These are phyloP conservation scores for Cistogaster globosa DNA, from an alignment of 2,888 invertebrate species.

Conservation along the genomic window DNA sequence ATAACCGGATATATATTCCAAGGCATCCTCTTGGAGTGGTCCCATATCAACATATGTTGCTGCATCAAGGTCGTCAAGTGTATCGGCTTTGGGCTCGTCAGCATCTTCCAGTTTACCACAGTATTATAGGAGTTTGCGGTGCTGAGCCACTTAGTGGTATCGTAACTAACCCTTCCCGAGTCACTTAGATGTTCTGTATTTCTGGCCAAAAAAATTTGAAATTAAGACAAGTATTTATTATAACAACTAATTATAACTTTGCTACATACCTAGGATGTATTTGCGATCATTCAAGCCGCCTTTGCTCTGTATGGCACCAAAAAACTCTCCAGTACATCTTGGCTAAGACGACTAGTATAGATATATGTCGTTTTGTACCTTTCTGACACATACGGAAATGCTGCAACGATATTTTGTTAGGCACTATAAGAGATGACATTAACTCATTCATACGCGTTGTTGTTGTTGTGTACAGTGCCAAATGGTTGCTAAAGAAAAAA, in stretches of 20 bases:
- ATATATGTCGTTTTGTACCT: too few relatives aligned
- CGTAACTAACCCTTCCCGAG: neutral
- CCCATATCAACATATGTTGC: neutral
- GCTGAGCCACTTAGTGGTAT: constrained; percentile 1
- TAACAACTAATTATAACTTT: neutral
- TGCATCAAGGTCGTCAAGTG: neutral
- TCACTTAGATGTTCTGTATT: neutral
- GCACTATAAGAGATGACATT: constrained; percentile 25
- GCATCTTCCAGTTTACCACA: neutral
- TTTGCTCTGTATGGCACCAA: too few relatives aligned
- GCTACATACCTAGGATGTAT: constrained; percentile 39
- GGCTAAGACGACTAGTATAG: too few relatives aligned
- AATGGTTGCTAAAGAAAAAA: constrained; percentile 16
- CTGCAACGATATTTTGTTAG: constrained; percentile 44
- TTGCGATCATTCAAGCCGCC: constrained; percentile 12
- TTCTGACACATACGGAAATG: constrained; percentile 20
- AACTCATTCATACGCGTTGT: constrained; percentile 23
- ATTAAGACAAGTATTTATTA: neutral
- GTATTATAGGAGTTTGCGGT: too few relatives aligned
- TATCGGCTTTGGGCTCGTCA: too few relatives aligned
- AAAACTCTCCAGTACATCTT: too few relatives aligned
- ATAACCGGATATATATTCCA: neutral
- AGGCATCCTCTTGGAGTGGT: neutral
- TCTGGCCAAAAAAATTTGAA: too few relatives aligned
- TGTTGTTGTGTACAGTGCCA: neutral